phyloP scores from a whole-genome alignment of 1,140 invertebrate species.

The Brachionus sp. region DNA sequence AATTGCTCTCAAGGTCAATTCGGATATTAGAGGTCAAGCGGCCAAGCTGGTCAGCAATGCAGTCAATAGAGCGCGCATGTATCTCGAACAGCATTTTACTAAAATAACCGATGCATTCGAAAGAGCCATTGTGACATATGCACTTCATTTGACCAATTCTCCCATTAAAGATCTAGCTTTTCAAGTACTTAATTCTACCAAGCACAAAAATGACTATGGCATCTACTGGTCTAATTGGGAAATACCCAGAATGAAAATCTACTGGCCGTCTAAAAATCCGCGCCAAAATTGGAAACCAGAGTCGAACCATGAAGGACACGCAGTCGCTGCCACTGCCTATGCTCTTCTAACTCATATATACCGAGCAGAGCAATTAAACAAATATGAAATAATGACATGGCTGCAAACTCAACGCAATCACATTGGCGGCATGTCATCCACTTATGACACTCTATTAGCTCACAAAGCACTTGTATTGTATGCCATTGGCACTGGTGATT shows the following conservation, averaged over 20 bases:
- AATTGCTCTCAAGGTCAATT: conserved; percentile 47
- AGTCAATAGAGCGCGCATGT: conserved; percentile 67
- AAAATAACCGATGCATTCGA: conserved; percentile 73
- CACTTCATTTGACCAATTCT: conserved; percentile 73
- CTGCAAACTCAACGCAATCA: conserved; percentile 81
- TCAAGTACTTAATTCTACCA: conserved; percentile 64
- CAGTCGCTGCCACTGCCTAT: conserved; percentile 87
- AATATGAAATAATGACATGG: conserved; percentile 76
- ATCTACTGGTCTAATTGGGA: conserved; percentile 40
- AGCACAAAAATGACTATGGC: conserved; percentile 51
- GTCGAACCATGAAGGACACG: conserved; percentile 80
- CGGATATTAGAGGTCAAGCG: conserved; percentile 52
- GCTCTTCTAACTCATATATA: conserved; percentile 74
- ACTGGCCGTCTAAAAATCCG: conserved; percentile 77
- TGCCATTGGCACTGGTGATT: not conserved
- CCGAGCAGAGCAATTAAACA: conserved; percentile 65
- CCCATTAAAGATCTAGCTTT: conserved; percentile 76
- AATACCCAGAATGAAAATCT: conserved; percentile 65
- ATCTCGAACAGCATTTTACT: conserved; percentile 77
- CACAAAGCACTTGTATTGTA: conserved; percentile 27
- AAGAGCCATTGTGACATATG: conserved; percentile 79
- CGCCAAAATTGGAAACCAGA: conserved; percentile 71
- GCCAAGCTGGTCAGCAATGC: conserved; percentile 46
- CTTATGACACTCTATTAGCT: conserved; percentile 73
- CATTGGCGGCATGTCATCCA: conserved; percentile 90